These are phyloP conservation scores for Ametastegia equiseti DNA, from an alignment of 2,888 invertebrate species.

Conservation along the genomic window DNA sequence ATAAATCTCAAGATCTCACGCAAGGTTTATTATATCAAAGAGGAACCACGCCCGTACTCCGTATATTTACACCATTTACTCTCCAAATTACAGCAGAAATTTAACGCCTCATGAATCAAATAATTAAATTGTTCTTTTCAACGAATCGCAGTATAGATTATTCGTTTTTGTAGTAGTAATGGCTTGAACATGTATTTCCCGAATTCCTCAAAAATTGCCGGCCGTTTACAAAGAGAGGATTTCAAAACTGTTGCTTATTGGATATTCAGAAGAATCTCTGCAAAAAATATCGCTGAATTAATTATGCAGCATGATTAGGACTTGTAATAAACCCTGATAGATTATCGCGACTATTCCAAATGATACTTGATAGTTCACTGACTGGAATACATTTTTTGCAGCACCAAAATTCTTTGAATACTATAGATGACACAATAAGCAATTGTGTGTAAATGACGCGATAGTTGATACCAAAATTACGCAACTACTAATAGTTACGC, in stretches of 20 bases:
- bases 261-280: not conserved
- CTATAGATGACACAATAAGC: not conserved
- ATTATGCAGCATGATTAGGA: not conserved
- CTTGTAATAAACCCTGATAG: too few relatives aligned
- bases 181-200: too few relatives aligned
- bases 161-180: too few relatives aligned
- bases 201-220: not conserved
- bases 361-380: not conserved
- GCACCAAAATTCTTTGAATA: not conserved
- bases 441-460: not conserved
- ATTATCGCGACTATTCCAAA: not conserved
- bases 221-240: not conserved
- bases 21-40: not conserved
- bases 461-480: not conserved
- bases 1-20: not conserved
- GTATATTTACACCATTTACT: not conserved
- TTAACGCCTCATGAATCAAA: too few relatives aligned
- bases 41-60: constrained; percentile 18
- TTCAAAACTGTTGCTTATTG: not conserved
- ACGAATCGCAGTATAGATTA: too few relatives aligned
- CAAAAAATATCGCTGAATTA: not conserved
- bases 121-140: not conserved
- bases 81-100: not conserved
- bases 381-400: not conserved
- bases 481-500: too few relatives aligned